Evolutionary conservation across 2,113 vertebrate species (phyloP), one percentile per base, ranked within the genome.

Genomic region (Nerophis ophidion): DNA sequence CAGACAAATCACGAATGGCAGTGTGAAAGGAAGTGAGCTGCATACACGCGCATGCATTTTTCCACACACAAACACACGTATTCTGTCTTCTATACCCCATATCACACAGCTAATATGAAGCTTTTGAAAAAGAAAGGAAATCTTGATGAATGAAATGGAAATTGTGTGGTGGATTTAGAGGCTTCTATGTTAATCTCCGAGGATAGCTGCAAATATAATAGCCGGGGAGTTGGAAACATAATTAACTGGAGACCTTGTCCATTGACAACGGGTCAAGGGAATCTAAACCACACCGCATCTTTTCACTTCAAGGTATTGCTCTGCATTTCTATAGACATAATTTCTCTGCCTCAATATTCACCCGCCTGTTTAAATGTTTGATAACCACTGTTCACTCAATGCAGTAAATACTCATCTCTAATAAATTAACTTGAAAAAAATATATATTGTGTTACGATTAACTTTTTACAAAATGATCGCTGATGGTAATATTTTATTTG

Each of bases 211-310:
- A 76, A 80, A 82, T 65, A 78, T 79, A 79, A 84, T 75, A 70
- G 79, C 52, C 60, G 60, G 60, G 42, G 57, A 75, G 57, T 63
- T 74, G 57, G 67, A 74, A 79, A 70, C 72, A 68, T 81, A 81
- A 83, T 86, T 86, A 86, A 80, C 76, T 47, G 13, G 62, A 68
- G 82, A 83, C 76, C 78, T 80, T 81, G 73, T 71, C 70, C 68
- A 84, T 77, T 75, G 70, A 81, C 64, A 63, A 44, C 61, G 74
- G 80, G 78, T 88, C 85, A 83, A 81, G 71, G 76, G 44, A 81
- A 80, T 71, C 66, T 78, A 73, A 80, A 65, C 70, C 66, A 72
- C 56, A 67, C 48, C 75, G 69, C 51, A 65, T 78, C 48, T 48
- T 74, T 80, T 73, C 63, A 56, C 44, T 47, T 64, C 60, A 68